A percentile compares a stretch with the other conserved stretches of the same genome.
Conservation (phyloP, 2,888 invertebrate species). For the Pharmacophagus antenor region DNA sequence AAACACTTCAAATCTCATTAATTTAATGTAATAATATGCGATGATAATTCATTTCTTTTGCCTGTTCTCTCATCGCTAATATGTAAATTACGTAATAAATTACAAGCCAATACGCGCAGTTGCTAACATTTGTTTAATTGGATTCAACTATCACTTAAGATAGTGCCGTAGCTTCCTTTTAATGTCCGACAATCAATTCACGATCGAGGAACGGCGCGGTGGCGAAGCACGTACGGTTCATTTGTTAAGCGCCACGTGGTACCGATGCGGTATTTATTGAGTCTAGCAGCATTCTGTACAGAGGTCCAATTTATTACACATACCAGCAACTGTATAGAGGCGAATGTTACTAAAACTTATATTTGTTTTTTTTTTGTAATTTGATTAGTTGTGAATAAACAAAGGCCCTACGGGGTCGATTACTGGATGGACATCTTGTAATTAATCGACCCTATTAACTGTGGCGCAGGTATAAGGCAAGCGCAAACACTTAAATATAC, state of each 20-base stretch:
- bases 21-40: too few relatives aligned
- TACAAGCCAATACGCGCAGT: background rate
- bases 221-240: conserved; percentile 66
- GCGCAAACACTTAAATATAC: too few relatives aligned
- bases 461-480: too few relatives aligned
- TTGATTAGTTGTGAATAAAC: too few relatives aligned
- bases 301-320: conserved; percentile 25
- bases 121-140: conserved; percentile 18
- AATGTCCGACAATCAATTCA: conserved; percentile 29
- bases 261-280: conserved; percentile 65
- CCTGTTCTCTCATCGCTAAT: background rate
- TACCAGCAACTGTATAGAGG: conserved; percentile 1
- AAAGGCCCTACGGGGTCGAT: too few relatives aligned
- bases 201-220: conserved; percentile 41
- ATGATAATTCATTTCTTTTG: too few relatives aligned
- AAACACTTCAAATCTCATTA: too few relatives aligned
- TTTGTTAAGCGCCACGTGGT: conserved; percentile 71
- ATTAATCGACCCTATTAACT: too few relatives aligned
- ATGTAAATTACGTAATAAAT: background rate
- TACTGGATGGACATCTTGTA: too few relatives aligned
- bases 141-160: conserved; percentile 27
- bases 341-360: too few relatives aligned
- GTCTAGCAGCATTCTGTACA: conserved; percentile 8
- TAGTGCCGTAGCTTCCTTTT: conserved; percentile 27
- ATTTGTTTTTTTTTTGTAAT: too few relatives aligned